Evolutionary conservation across 1,140 invertebrate genomes (phyloP), one percentile per base, ranked within the genome.

Genomic region (Drosophila nannoptera): DNA sequence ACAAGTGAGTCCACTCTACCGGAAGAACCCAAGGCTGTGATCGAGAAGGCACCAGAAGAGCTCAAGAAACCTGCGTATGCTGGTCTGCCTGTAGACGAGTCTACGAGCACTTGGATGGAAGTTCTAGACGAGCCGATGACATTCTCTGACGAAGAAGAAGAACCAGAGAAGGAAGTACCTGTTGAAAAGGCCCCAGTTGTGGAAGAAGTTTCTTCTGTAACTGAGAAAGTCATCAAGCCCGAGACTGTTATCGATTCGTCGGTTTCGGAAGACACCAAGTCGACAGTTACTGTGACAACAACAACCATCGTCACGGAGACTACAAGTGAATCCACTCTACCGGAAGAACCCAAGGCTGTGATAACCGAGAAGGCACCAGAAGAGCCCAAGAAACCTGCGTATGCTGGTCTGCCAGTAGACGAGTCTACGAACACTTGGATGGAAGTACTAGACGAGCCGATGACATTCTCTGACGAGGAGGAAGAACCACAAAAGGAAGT

Each of bases 111-210:
- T n/a, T n/a, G n/a, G n/a, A n/a, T n/a, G n/a, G n/a, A n/a, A n/a
- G n/a, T n/a, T n/a, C n/a, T n/a, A n/a, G n/a, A n/a, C 71, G 90
- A 91, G 77, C 89, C 90, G 61, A 90, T 92, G 50, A 75, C 77
- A 14, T 88, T 91, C 64, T n/a, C n/a, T n/a, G n/a, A n/a, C n/a
- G n/a, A n/a, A n/a, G n/a, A n/a, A n/a, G n/a, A n/a, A n/a, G n/a
- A n/a, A n/a, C n/a, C n/a, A n/a, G n/a, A n/a, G n/a, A n/a, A n/a
- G n/a, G n/a, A n/a, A n/a, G n/a, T n/a, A n/a, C n/a, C n/a, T n/a
- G n/a, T n/a, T n/a, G n/a, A n/a, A n/a, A n/a, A n/a, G n/a, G n/a
- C n/a, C n/a, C n/a, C n/a, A n/a, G n/a, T n/a, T n/a, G n/a, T n/a
- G n/a, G n/a, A n/a, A n/a, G n/a, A n/a, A n/a, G n/a, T n/a, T n/a